Conservation (phyloP, 2,113 vertebrate species). For the Erythrocebus patas region DNA sequence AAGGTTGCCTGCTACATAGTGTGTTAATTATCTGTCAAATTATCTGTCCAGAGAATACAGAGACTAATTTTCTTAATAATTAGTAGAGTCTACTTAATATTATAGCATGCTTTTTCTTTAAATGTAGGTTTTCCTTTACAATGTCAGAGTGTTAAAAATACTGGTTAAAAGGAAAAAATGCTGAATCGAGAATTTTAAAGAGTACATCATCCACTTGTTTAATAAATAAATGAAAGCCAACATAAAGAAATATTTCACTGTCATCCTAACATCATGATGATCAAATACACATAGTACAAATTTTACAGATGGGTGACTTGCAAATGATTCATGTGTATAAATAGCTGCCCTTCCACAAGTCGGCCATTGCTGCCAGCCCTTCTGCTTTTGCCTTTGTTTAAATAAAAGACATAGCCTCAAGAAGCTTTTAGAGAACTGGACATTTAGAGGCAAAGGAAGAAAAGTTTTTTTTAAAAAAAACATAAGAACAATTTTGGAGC, state of each 20-base stretch:
- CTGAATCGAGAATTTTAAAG: not conserved
- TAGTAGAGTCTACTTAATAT: constrained; percentile 48
- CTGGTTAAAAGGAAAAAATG: not conserved
- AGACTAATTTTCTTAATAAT: constrained; percentile 50
- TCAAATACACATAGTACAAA: not conserved
- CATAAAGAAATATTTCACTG: not conserved
- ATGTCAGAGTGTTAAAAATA: not conserved
- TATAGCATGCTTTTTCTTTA: not conserved
- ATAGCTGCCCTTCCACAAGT: not conserved
- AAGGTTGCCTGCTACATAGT: not conserved
- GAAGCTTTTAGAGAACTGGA: not conserved
- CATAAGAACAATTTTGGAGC: no score
- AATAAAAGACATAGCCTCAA: not conserved
- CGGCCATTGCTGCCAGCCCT: not conserved
- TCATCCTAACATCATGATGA: not conserved
- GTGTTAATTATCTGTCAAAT: constrained; percentile 53
- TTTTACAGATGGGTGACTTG: not conserved
- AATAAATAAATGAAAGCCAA: constrained; percentile 15
- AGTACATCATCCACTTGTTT: not conserved
- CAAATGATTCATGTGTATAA: not conserved
- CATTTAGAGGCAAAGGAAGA: not conserved
- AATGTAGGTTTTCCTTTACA: constrained; percentile 31
- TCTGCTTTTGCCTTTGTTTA: not conserved
- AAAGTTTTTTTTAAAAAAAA: not conserved
- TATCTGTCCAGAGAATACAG: constrained; percentile 50